phyloP scores from a whole-genome alignment of 2,888 invertebrate genomes.

The Falcaria lacertinaria region DNA sequence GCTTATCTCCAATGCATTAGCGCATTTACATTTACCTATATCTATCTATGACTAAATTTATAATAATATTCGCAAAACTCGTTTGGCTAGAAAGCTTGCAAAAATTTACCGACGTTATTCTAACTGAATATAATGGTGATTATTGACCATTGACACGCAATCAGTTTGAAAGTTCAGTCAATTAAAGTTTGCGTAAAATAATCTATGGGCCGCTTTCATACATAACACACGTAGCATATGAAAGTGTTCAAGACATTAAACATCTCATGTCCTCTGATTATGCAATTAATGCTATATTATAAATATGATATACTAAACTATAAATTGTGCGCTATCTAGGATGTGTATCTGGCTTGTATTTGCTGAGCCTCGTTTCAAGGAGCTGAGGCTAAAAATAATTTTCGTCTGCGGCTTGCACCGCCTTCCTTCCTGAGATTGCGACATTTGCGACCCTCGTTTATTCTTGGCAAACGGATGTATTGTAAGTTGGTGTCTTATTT shows the following conservation, averaged over 20 bases:
- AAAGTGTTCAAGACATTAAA: too few relatives aligned
- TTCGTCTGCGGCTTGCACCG: neutral
- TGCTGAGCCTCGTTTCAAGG: slow-evolving; percentile 3
- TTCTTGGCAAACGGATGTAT: slow-evolving; percentile 16
- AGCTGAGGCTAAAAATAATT: neutral
- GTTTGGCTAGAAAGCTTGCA: slow-evolving; percentile 16
- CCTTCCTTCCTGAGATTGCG: slow-evolving; percentile 23
- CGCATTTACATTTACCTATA: neutral
- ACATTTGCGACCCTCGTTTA: slow-evolving; percentile 42
- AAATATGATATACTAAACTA: slow-evolving; percentile 17
- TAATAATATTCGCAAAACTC: neutral
- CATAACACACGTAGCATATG: neutral
- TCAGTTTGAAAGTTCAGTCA: slow-evolving; percentile 5
- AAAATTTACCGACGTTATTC: slow-evolving; percentile 20
- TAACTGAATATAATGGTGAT: neutral
- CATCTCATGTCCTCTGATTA: too few relatives aligned
- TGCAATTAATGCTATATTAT: too few relatives aligned
- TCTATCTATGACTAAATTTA: neutral
- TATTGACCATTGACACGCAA: slow-evolving; percentile 1
- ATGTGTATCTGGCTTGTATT: too few relatives aligned
- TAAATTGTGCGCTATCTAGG: slow-evolving; percentile 35
- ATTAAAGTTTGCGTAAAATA: slow-evolving; percentile 1
- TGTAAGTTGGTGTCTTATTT: too few relatives aligned
- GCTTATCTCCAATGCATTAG: neutral
- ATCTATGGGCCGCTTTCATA: neutral